Evolutionary conservation across 1,140 invertebrate species (phyloP).

Genomic region (Limonius californicus): DNA sequence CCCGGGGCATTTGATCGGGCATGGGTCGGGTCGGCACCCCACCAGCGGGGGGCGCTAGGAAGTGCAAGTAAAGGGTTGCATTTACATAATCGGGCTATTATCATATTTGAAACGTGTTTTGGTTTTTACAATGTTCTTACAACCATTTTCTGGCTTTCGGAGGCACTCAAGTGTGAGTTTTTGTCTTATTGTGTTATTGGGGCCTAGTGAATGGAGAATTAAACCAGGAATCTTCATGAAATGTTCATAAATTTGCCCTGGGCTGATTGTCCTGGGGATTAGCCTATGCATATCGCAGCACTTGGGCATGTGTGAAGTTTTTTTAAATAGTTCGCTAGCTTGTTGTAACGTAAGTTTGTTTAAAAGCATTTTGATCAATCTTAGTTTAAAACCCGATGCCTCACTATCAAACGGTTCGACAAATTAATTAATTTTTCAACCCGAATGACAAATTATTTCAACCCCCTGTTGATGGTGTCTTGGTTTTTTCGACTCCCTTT

Average conservation of each 20-base stretch:
- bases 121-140: constrained; percentile 18
- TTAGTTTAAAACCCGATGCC: too few species aligned
- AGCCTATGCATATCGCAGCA: too few species aligned
- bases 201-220: background rate
- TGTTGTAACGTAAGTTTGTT: too few species aligned
- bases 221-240: too few species aligned
- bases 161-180: constrained; percentile 19
- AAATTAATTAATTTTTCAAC: background rate
- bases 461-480: background rate
- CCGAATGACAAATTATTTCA: background rate
- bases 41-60: background rate
- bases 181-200: constrained; percentile 2
- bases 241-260: too few species aligned
- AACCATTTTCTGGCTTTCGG: constrained; percentile 3
- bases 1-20: background rate
- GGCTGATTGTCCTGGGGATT: too few species aligned
- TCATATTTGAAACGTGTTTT: constrained; percentile 19
- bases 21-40: background rate
- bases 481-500: background rate
- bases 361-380: too few species aligned
- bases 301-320: too few species aligned
- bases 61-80: constrained; percentile 12
- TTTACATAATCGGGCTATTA: constrained; percentile 19
- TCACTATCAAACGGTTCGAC: too few species aligned
- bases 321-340: too few species aligned